Percentiles rank a stretch among this genome's conserved stretches.
These are phyloP conservation scores for Telmatherina bonti DNA, from an alignment of 2,797 vertebrate genomes.

Conservation along the genomic window DNA sequence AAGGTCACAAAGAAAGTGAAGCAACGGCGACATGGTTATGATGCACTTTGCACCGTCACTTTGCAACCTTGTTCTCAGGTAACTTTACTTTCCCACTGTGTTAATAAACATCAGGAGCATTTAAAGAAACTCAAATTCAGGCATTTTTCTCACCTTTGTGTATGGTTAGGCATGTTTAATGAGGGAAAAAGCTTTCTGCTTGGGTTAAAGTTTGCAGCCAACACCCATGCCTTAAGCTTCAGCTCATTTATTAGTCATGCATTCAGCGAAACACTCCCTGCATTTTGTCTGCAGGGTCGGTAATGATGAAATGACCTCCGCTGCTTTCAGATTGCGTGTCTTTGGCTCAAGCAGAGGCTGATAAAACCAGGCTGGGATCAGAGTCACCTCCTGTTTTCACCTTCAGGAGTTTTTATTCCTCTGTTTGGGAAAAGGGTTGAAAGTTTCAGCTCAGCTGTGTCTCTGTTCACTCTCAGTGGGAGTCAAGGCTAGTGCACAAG, in stretches of 20 bases:
- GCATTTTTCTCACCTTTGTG: background rate
- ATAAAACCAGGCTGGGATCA: slow-evolving; percentile 18
- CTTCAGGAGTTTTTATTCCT: background rate
- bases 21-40: slow-evolving; percentile 6
- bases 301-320: slow-evolving; percentile 4
- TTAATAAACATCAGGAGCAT: background rate
- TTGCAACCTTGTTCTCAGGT: background rate
- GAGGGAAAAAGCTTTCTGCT: too few species aligned
- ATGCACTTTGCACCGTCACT: slow-evolving; percentile 21
- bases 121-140: background rate
- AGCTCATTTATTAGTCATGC: slow-evolving; percentile 10
- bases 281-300: background rate
- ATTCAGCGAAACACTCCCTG: slow-evolving; percentile 43
- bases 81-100: background rate
- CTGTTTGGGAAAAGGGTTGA: background rate
- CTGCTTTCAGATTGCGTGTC: background rate
- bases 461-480: slow-evolving; percentile 24
- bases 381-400: background rate
- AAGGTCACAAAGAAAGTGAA: slow-evolving; percentile 11
- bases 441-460: background rate
- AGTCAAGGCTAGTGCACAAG: slow-evolving; percentile 37
- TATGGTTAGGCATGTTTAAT: background rate
- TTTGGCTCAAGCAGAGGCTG: slow-evolving; percentile 1
- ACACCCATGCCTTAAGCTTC: slow-evolving; percentile 29
- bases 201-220: slow-evolving; percentile 31